A percentile compares a stretch with the other conserved stretches of the same genome.
Conservation (phyloP, 2,797 vertebrate species). For the Ceryle rudis region DNA sequence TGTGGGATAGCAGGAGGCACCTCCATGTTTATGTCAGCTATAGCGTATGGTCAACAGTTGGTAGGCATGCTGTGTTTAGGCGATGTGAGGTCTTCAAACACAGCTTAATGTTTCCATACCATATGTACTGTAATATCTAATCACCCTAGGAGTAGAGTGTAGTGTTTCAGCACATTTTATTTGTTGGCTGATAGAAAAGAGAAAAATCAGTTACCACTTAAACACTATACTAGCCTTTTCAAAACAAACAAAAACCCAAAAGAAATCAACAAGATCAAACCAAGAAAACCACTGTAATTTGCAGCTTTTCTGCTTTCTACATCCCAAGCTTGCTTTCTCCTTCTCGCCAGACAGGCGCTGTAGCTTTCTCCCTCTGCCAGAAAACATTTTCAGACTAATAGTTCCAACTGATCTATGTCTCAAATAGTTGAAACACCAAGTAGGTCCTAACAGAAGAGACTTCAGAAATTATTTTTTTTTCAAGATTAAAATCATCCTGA, state of each 20-base stretch:
- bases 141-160: not conserved
- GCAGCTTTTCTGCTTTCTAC: not conserved
- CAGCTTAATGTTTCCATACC: not conserved
- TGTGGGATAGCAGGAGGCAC: slow-evolving; percentile 3
- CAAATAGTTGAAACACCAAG: not conserved
- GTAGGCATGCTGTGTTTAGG: not conserved
- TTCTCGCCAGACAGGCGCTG: not conserved
- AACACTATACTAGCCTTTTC: not conserved
- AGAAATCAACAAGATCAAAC: not conserved
- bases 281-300: not conserved
- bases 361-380: not conserved
- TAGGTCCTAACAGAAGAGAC: not conserved
- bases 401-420: not conserved
- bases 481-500: not conserved
- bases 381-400: not conserved
- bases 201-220: not conserved
- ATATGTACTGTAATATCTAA: slow-evolving; percentile 16
- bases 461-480: not conserved
- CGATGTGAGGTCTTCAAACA: not conserved
- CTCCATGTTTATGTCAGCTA: not conserved
- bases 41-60: slow-evolving; percentile 11
- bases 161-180: slow-evolving; percentile 6
- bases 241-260: too few relatives aligned
- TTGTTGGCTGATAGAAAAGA: slow-evolving; percentile 20
- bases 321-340: not conserved